Evolutionary conservation across 2,888 invertebrate species (phyloP).

Genomic region (Pedicia rivosa): DNA sequence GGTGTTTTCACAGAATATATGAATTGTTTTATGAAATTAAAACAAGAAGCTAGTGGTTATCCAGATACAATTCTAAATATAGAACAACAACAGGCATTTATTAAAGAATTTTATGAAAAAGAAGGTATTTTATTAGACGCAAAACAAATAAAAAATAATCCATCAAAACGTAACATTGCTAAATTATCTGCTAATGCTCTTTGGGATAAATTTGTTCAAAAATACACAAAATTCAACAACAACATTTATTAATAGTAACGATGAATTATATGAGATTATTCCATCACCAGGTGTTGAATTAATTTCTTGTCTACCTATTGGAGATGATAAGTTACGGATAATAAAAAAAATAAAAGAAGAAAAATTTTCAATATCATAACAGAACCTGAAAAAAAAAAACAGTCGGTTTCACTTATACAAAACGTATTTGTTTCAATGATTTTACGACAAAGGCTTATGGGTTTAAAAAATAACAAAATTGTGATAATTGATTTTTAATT

Average conservation of each 20-base stretch:
- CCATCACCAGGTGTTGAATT: not conserved
- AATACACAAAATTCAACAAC: slow-evolving; percentile 14
- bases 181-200: slow-evolving; percentile 18
- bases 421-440: not conserved
- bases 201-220: slow-evolving; percentile 18
- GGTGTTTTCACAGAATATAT: slow-evolving; percentile 17
- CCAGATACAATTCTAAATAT: slow-evolving; percentile 10
- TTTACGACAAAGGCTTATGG: too few relatives aligned
- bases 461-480: too few relatives aligned
- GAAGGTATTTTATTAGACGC: slow-evolving; percentile 15
- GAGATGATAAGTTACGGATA: not conserved
- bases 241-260: slow-evolving; percentile 10
- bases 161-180: slow-evolving; percentile 15
- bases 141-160: slow-evolving; percentile 13
- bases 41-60: slow-evolving; percentile 16
- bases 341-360: too few relatives aligned
- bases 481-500: too few relatives aligned
- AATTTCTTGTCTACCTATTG: too few relatives aligned
- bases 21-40: slow-evolving; percentile 16
- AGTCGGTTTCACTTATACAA: not conserved
- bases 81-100: slow-evolving; percentile 12
- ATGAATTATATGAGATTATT: slow-evolving; percentile 5
- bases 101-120: slow-evolving; percentile 12
- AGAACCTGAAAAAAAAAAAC: not conserved
- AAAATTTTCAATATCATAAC: not conserved